Evolutionary conservation across 92 coral and sea anemone species (phyloP), one percentile per base, ranked within the genome.

Genomic region (Umimayanthus chanpuru): DNA sequence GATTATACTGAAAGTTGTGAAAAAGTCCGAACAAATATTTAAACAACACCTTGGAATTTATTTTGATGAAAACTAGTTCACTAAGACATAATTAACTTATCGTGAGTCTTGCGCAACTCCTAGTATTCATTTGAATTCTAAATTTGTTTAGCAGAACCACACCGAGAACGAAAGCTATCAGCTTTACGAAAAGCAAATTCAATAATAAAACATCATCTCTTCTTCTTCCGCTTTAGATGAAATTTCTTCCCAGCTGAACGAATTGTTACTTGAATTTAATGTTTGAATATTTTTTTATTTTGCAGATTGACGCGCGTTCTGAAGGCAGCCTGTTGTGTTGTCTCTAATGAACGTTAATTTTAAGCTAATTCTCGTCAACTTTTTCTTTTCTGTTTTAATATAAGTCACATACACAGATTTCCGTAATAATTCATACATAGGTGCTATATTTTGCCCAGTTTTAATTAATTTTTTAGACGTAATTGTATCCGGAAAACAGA

Each of bases 401-500:
- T 61, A 50, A 77, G 81, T 91, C 91, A 91, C 74, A 78, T 77
- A 76, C 50, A 32, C 26, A 81, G 28, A 56, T 61, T 73, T 66
- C 87, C 44, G 83, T 85, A 71, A 85, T 21, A 61, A 53, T 58
- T 81, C 29, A 81, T 23, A 75, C 30, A 32, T 38, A 32, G 41
- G 66, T 56, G 85, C 88, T 65, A 87, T 88, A 81, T 89, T 72
- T 85, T 77, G 73, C 81, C n/a, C 32, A 85, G 90, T 89, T 92
- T 88, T 93, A 94, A 94, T 94, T 92, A 94, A 75, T 75, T 14
- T 32, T 74, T 74, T 90, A 77, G 47, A 61, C 25, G 73, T 78
- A 93, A 93, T 88, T 93, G 85, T 93, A 71, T 93, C 94, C 97
- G 95, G 88, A 77, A 64, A 89, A 76, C 89, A 88, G 89, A 90